Base-by-base conservation (phyloP, 2,113 vertebrate genomes). In the Gopherus evgoodei region DNA sequence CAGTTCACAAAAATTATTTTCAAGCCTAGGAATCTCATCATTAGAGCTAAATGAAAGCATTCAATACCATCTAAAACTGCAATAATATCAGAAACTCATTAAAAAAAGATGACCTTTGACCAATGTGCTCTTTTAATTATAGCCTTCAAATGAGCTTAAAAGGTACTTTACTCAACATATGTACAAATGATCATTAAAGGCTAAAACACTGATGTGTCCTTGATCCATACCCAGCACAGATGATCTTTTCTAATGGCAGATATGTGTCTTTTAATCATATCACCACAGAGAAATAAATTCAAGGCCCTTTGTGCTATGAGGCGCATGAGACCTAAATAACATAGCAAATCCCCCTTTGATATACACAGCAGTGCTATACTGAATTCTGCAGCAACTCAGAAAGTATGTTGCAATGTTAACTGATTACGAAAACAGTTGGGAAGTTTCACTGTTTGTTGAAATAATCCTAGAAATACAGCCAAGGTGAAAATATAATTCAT, bases 181-280 rank as follows among this genome's bases (percentile, higher is more conserved):
- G 76, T 42, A 38, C 72, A 42, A 84, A 83, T 25, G 92, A 81
- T 25, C 27, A 50, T 49, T 17, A 54, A 19, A 49, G 86, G 49
- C 35, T 1, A 0, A 88, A 95, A 82, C 27, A 75, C 16, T 75
- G 31, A 91, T 42, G 25, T 82, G 84, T 91, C 56, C 79, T 85
- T 62, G 56, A 83, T 78, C 72, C 3, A 24, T 42, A 76, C 22
- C 11, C 10, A 44, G 9, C 38, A 42, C 69, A 72, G 69, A 72
- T 42, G 17, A 38, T 84, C 56, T 57, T 91, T 95, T 91, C 85
- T 78, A 72, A 3, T 2, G 3, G 1, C 59, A 81, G 62, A 94
- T 69, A 85, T 44, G 11, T 80, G 69, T 87, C 78, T 92, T 91
- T 91, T 62, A 90, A 50, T 93, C 82, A 14, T 50, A 62, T 81